Base-by-base conservation (phyloP, 2,888 invertebrate species). In the Trachelus troglodyta region DNA sequence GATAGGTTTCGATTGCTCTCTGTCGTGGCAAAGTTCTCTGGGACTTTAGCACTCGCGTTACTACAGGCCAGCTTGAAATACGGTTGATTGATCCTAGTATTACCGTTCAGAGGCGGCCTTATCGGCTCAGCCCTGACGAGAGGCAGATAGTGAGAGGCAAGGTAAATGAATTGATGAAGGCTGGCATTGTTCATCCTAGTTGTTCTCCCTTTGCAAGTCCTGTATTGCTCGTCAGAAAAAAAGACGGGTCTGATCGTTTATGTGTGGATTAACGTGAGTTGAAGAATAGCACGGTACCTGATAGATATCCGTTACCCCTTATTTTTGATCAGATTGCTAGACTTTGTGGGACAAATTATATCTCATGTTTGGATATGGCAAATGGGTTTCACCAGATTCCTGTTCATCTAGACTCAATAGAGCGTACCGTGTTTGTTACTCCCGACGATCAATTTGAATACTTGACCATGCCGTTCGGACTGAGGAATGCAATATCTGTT, bases 251-350 rank as follows among this genome's bases (percentile, higher is more conserved):
- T 3, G 80, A 82, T 68, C 80, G 85, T 11, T 30, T 85, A 69
- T 79, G 76, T 56, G 80, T 84, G 6, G 84, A 85, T 80, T 87
- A 80, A 77, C 81, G 85, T 11, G 81, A 80, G 35, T 76, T 87
- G 23, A 87, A 87, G 77, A 31, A 69, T 11, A 77, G 80, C 37
- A 86, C 86, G 12, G 76, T 85, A 30, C 80, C 84, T 34, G 84
- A 87, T 56, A 69, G 80, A 75, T 87, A 77, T 69, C 85, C 86
- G 23, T 68, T 87, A 69, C 85, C 85, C 0, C 77, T 79, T 12
- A 87, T 86, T 9, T 12, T 12, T 3, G 35, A 35, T 35, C 35
- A 35, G 35, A 35, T 35, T 12, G 35, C 35, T 12, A 35, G 11
- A 12, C 35, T 35, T 11, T 12, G 12, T 11, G 35, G 12, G 35